Base-by-base conservation (phyloP, 2,888 invertebrate species). In the Falcaria lacertinaria region DNA sequence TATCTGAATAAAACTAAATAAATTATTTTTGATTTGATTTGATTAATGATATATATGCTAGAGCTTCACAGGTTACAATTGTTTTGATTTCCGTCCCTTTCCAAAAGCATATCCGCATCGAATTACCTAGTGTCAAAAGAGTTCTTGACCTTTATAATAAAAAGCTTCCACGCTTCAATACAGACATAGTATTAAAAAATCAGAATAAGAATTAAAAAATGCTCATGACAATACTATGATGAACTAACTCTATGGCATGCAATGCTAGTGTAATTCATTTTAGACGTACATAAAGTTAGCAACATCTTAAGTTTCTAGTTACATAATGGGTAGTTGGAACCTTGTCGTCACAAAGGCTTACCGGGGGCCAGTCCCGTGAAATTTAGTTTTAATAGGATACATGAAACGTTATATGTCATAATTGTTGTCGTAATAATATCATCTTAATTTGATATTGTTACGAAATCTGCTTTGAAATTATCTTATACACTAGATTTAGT, bases 341-440 rank as follows among this genome's bases (percentile, higher is more conserved):
- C 33, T 5, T 8, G 15, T 7, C 33, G 16, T 32, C 34, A 34
- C 43, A 45, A 45, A 36, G 44, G 47, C 42, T 46, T 35, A 35
- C 39, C 14, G 43, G 46, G 44, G 43, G 49, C 36, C 39, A 25
- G 34, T 40, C 43, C 44, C 37, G 48, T 53, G 50, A 47, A 50
- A 50, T 50, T 50, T 50, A 45, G 50, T 45, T 48, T 44, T 44
- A 47, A 52, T 45, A 47, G 44, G 38, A 49, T 41, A 25, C 37
- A 8, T 16, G 25, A 22, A 22, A 37, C 22, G 16, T 37, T 37
- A 25, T 34, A 34, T 37, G 25, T 22, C 37, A 37, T 14, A 37
- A 22, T 15, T 37, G 36, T 36, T 36, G 37, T 22, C 37, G 16
- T 37, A 22, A n/a, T 36, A 14, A 37, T 22, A 37, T 7, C 37